These are phyloP conservation scores for Cassiopea andromeda DNA, from an alignment of 30 jellyfish, hydroid and myxozoan species.

Conservation along the genomic window DNA sequence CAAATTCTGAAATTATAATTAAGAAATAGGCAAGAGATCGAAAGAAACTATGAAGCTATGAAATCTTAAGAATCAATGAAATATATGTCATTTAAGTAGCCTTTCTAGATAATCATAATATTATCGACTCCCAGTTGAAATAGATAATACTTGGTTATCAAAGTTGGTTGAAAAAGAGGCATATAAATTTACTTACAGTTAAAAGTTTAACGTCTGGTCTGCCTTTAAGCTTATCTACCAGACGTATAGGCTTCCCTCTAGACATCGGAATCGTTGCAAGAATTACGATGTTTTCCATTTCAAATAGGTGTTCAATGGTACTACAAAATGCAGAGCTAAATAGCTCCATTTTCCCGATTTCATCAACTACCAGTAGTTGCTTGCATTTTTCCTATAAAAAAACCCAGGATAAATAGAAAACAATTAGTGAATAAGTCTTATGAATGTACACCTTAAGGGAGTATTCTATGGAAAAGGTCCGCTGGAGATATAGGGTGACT, in stretches of 20 bases:
- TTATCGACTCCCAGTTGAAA: no score
- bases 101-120: no score
- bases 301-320: constrained; percentile 34
- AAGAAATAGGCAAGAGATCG: no score
- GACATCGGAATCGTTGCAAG: constrained; percentile 78
- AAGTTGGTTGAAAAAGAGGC: not conserved
- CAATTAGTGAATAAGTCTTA: no score
- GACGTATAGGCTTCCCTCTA: constrained; percentile 52
- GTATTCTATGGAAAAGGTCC: no score
- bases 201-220: constrained; percentile 54
- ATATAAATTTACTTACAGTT: constrained; percentile 21
- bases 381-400: not conserved
- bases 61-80: no score
- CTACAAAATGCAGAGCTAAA: constrained; percentile 48
- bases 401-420: not conserved
- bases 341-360: constrained; percentile 88
- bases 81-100: no score
- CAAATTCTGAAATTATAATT: no score
- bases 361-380: constrained; percentile 69
- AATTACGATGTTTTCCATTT: constrained; percentile 16
- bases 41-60: no score
- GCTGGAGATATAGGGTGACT: no score
- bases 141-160: no score
- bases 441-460: no score
- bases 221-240: constrained; percentile 57